Conservation (phyloP, 2,888 invertebrate species). For the Ditula angustiorana region DNA sequence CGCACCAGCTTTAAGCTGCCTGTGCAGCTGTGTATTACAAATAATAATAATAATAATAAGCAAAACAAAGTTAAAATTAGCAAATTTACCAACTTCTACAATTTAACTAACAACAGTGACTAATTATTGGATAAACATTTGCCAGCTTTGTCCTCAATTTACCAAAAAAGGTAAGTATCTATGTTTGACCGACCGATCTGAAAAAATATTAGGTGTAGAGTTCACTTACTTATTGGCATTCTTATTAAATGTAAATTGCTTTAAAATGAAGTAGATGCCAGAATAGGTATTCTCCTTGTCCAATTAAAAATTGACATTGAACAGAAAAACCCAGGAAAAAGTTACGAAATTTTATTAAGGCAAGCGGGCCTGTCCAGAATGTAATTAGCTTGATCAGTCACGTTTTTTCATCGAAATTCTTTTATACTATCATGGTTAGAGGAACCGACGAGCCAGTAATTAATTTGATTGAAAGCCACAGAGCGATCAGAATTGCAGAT, state of each 20-base stretch:
- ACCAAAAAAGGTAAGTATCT: no score
- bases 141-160: no score
- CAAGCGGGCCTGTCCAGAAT: slow-evolving; percentile 36
- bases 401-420: slow-evolving; percentile 53
- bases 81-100: no score
- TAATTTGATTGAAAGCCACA: slow-evolving; percentile 73
- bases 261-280: not conserved
- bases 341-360: slow-evolving; percentile 37
- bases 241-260: slow-evolving; percentile 2
- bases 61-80: no score
- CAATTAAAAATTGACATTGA: slow-evolving; percentile 22
- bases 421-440: slow-evolving; percentile 61
- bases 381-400: slow-evolving; percentile 51
- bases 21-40: no score
- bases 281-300: slow-evolving; percentile 21
- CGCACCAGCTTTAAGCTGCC: no score
- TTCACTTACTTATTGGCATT: not conserved
- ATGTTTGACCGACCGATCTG: no score
- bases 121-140: no score
- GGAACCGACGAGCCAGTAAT: slow-evolving; percentile 63
- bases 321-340: slow-evolving; percentile 26
- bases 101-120: no score
- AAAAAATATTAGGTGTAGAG: no score
- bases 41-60: no score
- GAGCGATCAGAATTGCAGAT: slow-evolving; percentile 72